phyloP scores from a whole-genome alignment of 2,113 vertebrate species.

The Halichoeres trimaculatus region DNA sequence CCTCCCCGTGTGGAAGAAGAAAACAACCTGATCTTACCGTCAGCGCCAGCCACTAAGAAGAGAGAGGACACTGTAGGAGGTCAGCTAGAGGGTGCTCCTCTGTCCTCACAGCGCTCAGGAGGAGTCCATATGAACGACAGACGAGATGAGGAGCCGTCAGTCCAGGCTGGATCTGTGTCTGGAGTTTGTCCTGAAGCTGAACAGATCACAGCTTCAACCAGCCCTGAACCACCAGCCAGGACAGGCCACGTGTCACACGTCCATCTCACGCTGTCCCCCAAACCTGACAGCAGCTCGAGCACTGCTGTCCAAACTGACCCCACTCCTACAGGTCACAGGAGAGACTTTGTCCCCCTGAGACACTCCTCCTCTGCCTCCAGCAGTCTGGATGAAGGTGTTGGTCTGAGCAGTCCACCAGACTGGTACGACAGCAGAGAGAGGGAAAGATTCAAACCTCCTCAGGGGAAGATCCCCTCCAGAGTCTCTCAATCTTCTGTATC shows the following conservation, averaged over 20 bases:
- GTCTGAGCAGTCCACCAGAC: conserved; percentile 61
- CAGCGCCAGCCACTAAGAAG: background rate
- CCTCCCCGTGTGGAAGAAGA: background rate
- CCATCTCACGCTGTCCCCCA: conserved; percentile 84
- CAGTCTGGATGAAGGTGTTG: conserved; percentile 62
- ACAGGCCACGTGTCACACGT: conserved; percentile 79
- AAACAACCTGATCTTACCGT: background rate
- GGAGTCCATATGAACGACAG: background rate
- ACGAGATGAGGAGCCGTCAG: background rate
- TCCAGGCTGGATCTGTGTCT: conserved; percentile 3
- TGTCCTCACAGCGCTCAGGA: background rate
- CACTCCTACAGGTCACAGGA: background rate
- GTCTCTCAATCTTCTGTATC: conserved; percentile 26
- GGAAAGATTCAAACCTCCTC: conserved; percentile 73
- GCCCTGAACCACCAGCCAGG: conserved; percentile 6
- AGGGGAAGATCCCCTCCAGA: conserved; percentile 25
- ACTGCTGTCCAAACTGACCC: background rate
- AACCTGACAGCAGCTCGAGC: conserved; percentile 22
- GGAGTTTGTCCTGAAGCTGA: background rate
- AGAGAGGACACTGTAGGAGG: conserved; percentile 53
- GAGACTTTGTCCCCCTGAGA: conserved; percentile 42
- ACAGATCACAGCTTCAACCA: background rate
- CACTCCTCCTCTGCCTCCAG: conserved; percentile 15
- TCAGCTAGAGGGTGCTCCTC: conserved; percentile 9
- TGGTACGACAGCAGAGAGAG: conserved; percentile 37